Conservation (phyloP, 2,797 vertebrate genomes). For the Perdix hodgsoniae region DNA sequence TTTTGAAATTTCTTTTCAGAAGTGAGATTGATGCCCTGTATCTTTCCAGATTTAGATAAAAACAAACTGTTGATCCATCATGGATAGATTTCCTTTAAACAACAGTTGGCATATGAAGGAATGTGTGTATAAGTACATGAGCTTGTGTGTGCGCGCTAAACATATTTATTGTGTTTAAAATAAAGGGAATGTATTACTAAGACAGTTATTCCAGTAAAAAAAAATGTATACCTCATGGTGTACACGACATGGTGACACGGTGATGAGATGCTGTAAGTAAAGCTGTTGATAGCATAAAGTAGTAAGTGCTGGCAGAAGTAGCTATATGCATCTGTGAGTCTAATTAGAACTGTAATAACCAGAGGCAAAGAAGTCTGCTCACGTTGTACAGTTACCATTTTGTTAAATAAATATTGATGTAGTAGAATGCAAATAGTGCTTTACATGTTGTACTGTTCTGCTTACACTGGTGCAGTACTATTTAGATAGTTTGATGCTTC, state of each 20-base stretch:
- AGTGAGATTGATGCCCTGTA: background rate
- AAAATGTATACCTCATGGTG: background rate
- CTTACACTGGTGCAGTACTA: background rate
- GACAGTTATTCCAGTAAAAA: background rate
- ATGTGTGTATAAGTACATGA: accelerated
- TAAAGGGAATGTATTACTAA: background rate
- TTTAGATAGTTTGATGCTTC: background rate
- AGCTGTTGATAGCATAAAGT: background rate
- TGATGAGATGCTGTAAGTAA: background rate
- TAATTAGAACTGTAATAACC: background rate
- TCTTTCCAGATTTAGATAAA: background rate
- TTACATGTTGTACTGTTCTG: background rate
- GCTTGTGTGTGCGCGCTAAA: background rate
- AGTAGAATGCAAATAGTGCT: background rate
- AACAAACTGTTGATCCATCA: background rate
- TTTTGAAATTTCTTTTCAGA: background rate
- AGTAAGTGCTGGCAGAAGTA: background rate
- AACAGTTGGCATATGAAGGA: background rate
- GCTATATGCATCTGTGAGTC: background rate
- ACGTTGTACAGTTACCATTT: background rate
- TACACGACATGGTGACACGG: background rate
- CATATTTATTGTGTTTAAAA: background rate
- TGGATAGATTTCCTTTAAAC: background rate
- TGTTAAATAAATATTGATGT: background rate
- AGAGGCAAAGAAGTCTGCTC: background rate